Evolutionary conservation across 2,113 vertebrate genomes (phyloP), one percentile per base, ranked within the genome.

Genomic region (Ochotona princeps): DNA sequence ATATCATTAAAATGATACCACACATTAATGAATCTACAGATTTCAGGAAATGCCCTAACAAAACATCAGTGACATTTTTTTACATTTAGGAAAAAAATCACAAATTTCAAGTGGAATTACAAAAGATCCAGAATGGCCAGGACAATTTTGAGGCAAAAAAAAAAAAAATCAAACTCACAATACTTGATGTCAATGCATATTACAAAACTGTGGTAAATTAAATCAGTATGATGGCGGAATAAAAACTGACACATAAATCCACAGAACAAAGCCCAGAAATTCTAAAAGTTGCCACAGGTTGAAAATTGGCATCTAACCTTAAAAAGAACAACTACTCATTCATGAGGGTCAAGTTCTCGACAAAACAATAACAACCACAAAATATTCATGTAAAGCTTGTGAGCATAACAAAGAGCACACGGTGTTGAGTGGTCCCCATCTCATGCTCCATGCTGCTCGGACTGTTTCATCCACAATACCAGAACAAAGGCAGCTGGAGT

Each of bases 381-480:
- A 79, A 8, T 47, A 10, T 11, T 87, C 21, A 54, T 76, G 63
- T n/a, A 69, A 78, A 75, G 60, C 2, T 87, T 87, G 8, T n/a
- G 83, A 57, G n/a, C 11, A 54, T 30, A 8, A 2, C 86, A 51
- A 26, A 26, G 35, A 89, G n/a, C 65, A 66, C 69, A 63, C 7
- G 7, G 83, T 11, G 1, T 82, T 90, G 82, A 73, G 69, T 35
- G 51, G 87, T 21, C 83, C 96, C 96, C 5, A 10, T 28, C 1
- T 35, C 92, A 38, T 20, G 89, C 44, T 76, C 97, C 97, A 95
- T 97, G 97, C 97, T 97, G 97, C 97, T 2, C 93, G 92, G 94
- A 54, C 83, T 75, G 86, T 78, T 83, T 81, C 81, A 84, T 86
- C 66, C 72, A 49, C 76, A 90, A 72, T 90, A 97, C 96, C 89